Conservation (phyloP, 2,888 invertebrate species). For the Panzeria rudis region DNA sequence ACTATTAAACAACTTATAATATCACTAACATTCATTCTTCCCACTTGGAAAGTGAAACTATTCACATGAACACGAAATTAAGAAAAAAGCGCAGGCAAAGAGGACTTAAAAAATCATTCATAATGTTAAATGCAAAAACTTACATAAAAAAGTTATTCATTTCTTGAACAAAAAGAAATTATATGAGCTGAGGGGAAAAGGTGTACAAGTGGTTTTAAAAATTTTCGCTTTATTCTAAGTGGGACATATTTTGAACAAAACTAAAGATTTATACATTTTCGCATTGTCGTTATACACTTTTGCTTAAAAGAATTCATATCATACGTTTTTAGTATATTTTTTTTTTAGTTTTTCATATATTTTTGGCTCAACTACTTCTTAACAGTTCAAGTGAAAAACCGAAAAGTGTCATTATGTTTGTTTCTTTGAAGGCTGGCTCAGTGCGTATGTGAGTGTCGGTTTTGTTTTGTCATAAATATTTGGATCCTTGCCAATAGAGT, state of each 20-base stretch:
- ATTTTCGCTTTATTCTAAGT: not conserved
- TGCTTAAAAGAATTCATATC: slow-evolving; percentile 35
- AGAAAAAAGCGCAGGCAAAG: too few relatives aligned
- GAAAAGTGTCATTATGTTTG: slow-evolving; percentile 23
- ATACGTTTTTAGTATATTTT: slow-evolving; percentile 23
- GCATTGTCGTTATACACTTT: slow-evolving; percentile 55
- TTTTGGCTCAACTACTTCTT: slow-evolving; percentile 45
- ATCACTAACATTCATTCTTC: not conserved
- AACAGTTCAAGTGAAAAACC: slow-evolving; percentile 52
- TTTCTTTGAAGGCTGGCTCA: slow-evolving; percentile 13
- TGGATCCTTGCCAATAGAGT: slow-evolving; percentile 52
- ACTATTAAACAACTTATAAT: slow-evolving; percentile 42
- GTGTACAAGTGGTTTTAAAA: not conserved
- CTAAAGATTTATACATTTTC: too few relatives aligned
- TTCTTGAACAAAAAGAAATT: slow-evolving; percentile 4
- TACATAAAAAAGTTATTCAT: not conserved
- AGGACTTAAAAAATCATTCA: not conserved
- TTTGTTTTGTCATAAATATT: slow-evolving; percentile 26
- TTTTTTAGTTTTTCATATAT: slow-evolving; percentile 3
- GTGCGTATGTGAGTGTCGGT: not conserved
- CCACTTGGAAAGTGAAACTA: not conserved
- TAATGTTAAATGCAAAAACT: not conserved
- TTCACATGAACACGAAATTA: not conserved
- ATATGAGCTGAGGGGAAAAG: not conserved
- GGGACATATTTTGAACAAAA: not conserved